Percentiles rank a stretch among this genome's conserved stretches.
Conservation (phyloP, 2,888 invertebrate species). For the Nomada fabriciana region DNA sequence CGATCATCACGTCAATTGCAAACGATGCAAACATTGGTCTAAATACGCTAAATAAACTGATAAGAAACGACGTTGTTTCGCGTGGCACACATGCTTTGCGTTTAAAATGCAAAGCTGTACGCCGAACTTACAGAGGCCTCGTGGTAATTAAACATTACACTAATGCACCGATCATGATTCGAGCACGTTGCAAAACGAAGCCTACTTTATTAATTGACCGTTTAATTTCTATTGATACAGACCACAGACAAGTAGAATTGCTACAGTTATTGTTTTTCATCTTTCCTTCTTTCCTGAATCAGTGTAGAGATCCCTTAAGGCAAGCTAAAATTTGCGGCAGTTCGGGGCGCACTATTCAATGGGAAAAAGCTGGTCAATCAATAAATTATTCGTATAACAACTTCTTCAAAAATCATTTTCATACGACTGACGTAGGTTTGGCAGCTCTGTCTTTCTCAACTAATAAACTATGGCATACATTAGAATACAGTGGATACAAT, state of each 20-base stretch:
- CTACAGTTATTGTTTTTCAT: not conserved
- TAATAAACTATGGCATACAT: constrained; percentile 52
- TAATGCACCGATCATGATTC: constrained; percentile 19
- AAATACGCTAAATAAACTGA: constrained; percentile 39
- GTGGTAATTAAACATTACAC: constrained; percentile 16
- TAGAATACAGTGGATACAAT: constrained; percentile 23
- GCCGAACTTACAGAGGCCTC: constrained; percentile 50
- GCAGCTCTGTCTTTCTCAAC: constrained; percentile 52
- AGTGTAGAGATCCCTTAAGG: constrained; percentile 42
- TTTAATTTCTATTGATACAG: constrained; percentile 36
- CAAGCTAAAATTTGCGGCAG: constrained; percentile 23
- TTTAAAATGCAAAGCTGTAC: constrained; percentile 51
- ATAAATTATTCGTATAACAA: constrained; percentile 40
- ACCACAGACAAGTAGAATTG: constrained; percentile 34
- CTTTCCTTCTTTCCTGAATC: not conserved
- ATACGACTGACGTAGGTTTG: constrained; percentile 38
- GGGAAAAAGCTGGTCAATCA: constrained; percentile 38
- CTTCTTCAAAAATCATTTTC: constrained; percentile 12
- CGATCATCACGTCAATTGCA: constrained; percentile 41
- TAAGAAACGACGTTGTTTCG: constrained; percentile 42
- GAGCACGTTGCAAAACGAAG: constrained; percentile 32
- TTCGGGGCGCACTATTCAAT: constrained; percentile 26
- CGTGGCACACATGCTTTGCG: constrained; percentile 45
- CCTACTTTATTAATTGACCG: constrained; percentile 59
- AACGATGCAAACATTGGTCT: constrained; percentile 38